Evolutionary conservation across 2,113 vertebrate genomes (phyloP).

Genomic region (Cynopterus brachyotis): DNA sequence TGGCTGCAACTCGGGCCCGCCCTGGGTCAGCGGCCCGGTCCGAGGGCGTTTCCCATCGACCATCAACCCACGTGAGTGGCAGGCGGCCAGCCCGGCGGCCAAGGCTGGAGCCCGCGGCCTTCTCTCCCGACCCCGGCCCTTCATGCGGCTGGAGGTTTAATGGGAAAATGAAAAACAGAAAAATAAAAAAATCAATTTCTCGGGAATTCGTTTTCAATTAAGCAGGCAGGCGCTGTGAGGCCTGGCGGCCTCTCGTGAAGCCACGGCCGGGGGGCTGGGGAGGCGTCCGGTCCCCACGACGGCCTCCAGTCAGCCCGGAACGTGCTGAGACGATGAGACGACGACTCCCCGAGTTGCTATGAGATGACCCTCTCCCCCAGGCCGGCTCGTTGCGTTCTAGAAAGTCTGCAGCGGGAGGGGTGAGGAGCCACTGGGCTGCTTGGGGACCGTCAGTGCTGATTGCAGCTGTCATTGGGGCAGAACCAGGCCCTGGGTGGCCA

Average conservation of each 20-base stretch:
- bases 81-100: slow-evolving; percentile 53
- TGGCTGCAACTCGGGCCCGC: not conserved
- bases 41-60: slow-evolving; percentile 70
- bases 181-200: slow-evolving; percentile 76
- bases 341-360: slow-evolving; percentile 80
- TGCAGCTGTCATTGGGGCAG: slow-evolving; percentile 21
- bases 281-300: slow-evolving; percentile 81
- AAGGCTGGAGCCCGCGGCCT: slow-evolving; percentile 68
- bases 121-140: slow-evolving; percentile 67
- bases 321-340: slow-evolving; percentile 82
- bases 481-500: slow-evolving; percentile 33
- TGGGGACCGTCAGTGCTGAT: slow-evolving; percentile 58
- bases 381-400: slow-evolving; percentile 78
- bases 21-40: slow-evolving; percentile 71
- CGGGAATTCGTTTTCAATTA: slow-evolving; percentile 87
- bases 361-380: slow-evolving; percentile 76
- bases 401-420: slow-evolving; percentile 73
- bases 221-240: slow-evolving; percentile 83
- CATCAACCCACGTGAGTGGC: slow-evolving; percentile 66
- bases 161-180: slow-evolving; percentile 63
- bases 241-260: slow-evolving; percentile 79
- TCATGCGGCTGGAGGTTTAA: slow-evolving; percentile 75
- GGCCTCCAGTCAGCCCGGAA: slow-evolving; percentile 82
- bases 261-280: slow-evolving; percentile 79
- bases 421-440: slow-evolving; percentile 65